Conservation (phyloP, 2,797 vertebrate species). For the Steatocranus sp. region DNA sequence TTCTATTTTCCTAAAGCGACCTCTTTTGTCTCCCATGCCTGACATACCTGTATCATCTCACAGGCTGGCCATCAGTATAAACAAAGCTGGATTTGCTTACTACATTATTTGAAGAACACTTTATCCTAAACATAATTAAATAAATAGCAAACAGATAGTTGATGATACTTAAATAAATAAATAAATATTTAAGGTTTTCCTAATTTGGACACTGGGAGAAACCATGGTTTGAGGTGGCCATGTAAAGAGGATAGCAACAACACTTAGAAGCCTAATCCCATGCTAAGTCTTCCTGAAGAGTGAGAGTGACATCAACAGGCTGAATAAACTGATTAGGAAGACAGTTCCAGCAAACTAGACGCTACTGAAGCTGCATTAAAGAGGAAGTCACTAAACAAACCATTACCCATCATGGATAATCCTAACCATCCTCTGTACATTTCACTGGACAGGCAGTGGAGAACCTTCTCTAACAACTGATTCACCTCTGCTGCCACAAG, state of each 20-base stretch:
- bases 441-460: background rate
- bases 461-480: background rate
- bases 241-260: background rate
- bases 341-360: background rate
- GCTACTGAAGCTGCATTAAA: background rate
- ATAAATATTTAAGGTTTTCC: background rate
- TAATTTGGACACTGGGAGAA: rapidly evolving
- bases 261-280: background rate
- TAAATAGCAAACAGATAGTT: background rate
- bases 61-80: too few species aligned
- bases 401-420: background rate
- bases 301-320: background rate
- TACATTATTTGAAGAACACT: background rate
- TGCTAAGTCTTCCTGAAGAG: background rate
- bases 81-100: background rate
- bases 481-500: background rate
- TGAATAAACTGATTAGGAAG: background rate
- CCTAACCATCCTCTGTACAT: background rate
- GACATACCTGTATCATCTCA: background rate
- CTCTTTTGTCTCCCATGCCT: background rate
- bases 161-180: background rate
- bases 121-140: background rate
- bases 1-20: background rate
- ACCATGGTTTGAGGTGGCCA: background rate
- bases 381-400: background rate